A percentile compares a stretch with the other conserved stretches of the same genome.
These are phyloP conservation scores for Protomyctophum bolini DNA, from an alignment of 2,113 vertebrate species.

Conservation along the genomic window DNA sequence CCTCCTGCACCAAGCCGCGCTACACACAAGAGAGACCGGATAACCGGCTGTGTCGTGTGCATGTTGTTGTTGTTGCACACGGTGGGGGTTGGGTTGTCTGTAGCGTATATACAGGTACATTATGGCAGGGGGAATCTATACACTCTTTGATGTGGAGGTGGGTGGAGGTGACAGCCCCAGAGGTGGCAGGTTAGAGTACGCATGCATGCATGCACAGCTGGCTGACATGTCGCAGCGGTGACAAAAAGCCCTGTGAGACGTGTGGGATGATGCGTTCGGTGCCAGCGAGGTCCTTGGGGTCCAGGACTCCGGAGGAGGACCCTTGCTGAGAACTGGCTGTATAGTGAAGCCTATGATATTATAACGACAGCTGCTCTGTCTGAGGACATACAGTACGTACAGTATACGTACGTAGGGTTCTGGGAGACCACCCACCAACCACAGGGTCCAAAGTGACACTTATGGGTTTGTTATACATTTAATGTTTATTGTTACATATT, in stretches of 20 bases:
- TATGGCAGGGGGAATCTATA: slow-evolving; percentile 4
- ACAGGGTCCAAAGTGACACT: too few relatives aligned
- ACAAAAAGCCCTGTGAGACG: not conserved
- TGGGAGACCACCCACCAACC: too few relatives aligned
- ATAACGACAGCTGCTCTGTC: too few relatives aligned
- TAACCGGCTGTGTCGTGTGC: slow-evolving; percentile 1
- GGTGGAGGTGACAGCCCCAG: not conserved
- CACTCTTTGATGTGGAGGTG: not conserved
- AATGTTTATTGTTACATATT: too few relatives aligned
- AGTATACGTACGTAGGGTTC: too few relatives aligned
- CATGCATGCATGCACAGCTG: slow-evolving; percentile 1
- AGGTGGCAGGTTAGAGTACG: slow-evolving; percentile 4
- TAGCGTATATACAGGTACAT: not conserved
- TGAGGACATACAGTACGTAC: too few relatives aligned
- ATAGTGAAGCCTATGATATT: too few relatives aligned
- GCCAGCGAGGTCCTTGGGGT: not conserved
- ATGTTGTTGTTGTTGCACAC: slow-evolving; percentile 5
- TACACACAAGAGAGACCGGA: not conserved
- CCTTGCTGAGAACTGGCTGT: too few relatives aligned
- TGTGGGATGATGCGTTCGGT: not conserved
- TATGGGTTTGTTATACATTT: too few relatives aligned
- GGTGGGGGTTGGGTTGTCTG: not conserved
- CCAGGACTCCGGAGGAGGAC: not conserved
- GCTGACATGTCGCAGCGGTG: not conserved
- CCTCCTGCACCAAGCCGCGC: too few relatives aligned